A percentile compares a stretch with the other conserved stretches of the same genome.
Conservation (phyloP, 2,113 vertebrate species). For the Crotophaga sulcirostris region DNA sequence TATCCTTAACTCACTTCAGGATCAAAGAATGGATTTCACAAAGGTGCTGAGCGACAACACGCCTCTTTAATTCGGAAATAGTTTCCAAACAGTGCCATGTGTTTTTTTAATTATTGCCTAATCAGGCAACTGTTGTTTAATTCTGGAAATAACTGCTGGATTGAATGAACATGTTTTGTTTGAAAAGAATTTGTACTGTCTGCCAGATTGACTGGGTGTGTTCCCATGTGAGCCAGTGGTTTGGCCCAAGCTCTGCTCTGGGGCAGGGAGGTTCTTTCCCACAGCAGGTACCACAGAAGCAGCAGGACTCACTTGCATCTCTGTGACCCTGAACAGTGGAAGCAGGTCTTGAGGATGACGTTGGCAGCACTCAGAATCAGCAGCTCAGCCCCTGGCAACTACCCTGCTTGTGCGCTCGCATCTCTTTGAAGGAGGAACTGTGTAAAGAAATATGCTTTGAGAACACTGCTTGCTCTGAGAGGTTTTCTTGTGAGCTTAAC, state of each 20-base stretch:
- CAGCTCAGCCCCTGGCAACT: neutral
- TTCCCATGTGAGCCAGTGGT: neutral
- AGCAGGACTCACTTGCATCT: neutral
- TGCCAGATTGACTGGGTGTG: neutral
- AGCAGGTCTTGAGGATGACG: fast-evolving
- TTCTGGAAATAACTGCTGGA: neutral
- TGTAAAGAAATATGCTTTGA: neutral
- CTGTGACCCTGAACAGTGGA: fast-evolving
- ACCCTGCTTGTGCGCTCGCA: neutral
- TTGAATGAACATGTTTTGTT: neutral
- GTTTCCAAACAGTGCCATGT: neutral
- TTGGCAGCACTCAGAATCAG: neutral
- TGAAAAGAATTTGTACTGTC: neutral
- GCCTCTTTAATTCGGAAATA: neutral
- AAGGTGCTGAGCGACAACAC: neutral
- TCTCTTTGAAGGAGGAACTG: neutral
- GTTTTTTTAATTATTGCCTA: neutral
- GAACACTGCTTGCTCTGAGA: neutral
- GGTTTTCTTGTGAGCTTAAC: neutral
- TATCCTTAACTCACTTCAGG: neutral
- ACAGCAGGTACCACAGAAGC: neutral
- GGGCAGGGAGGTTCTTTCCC: neutral
- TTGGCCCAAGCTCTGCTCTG: neutral
- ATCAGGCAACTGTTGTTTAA: neutral
- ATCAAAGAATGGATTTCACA: neutral